These are phyloP conservation scores for Erebia palarica DNA, from an alignment of 2,888 invertebrate genomes.

Conservation along the genomic window DNA sequence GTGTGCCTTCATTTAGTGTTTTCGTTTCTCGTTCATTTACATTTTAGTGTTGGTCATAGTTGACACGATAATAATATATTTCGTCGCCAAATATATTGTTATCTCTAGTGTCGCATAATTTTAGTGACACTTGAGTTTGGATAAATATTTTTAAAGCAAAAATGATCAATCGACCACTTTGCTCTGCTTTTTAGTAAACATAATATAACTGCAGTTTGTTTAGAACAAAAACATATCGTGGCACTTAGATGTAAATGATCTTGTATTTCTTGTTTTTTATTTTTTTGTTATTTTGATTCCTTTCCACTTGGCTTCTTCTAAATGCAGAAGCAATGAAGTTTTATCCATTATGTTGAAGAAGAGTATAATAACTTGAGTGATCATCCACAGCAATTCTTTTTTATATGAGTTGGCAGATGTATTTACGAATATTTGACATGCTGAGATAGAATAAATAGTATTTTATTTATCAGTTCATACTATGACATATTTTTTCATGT, in stretches of 20 bases:
- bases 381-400: constrained; percentile 78
- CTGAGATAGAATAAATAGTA: background rate
- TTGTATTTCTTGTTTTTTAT: constrained; percentile 36
- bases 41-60: background rate
- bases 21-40: constrained; percentile 7
- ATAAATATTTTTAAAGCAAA: no score
- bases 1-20: constrained; percentile 6
- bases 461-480: background rate
- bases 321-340: constrained; percentile 78
- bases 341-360: constrained; percentile 27
- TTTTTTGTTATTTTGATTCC: constrained; percentile 40
- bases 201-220: constrained; percentile 8
- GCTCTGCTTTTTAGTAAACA: no score
- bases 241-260: background rate
- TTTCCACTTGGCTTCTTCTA: constrained; percentile 59
- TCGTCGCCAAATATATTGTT: no score
- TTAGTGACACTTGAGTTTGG: no score
- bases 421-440: constrained; percentile 21
- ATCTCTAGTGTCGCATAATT: no score
- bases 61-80: background rate
- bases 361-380: constrained; percentile 16
- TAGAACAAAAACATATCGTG: background rate
- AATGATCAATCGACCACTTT: no score
- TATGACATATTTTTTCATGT: background rate
- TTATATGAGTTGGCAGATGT: constrained; percentile 50